These are phyloP conservation scores for Trichogramma dendrolimi DNA, from an alignment of 2,888 invertebrate species.

Conservation along the genomic window DNA sequence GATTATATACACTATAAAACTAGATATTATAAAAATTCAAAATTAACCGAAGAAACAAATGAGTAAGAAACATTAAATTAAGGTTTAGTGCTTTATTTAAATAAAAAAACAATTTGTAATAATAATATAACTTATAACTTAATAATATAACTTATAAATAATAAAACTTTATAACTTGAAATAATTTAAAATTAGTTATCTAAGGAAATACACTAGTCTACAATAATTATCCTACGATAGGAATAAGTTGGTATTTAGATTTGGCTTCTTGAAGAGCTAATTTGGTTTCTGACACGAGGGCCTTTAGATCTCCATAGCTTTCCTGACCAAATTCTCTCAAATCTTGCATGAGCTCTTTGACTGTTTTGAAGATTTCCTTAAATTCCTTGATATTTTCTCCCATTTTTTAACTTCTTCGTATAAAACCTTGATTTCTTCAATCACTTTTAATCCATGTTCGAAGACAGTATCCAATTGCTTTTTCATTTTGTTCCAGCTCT, in stretches of 20 bases:
- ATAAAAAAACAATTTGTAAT: too few relatives aligned
- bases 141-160: too few relatives aligned
- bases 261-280: neutral
- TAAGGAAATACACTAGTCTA: too few relatives aligned
- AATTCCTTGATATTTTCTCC: constrained; percentile 3
- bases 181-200: too few relatives aligned
- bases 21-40: too few relatives aligned
- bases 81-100: too few relatives aligned
- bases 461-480: neutral
- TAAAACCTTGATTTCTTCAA: neutral
- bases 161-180: too few relatives aligned
- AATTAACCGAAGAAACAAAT: too few relatives aligned
- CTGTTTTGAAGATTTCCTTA: neutral
- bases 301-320: neutral
- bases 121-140: too few relatives aligned
- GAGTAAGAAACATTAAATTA: too few relatives aligned
- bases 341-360: neutral
- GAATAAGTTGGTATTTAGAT: constrained; percentile 33
- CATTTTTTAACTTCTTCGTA: neutral
- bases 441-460: neutral
- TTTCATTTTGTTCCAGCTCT: neutral
- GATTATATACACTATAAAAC: too few relatives aligned
- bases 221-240: neutral
- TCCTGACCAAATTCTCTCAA: constrained; percentile 3
- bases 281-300: neutral